phyloP scores from a whole-genome alignment of 1,140 invertebrate genomes.

The Dysdera silvatica region DNA sequence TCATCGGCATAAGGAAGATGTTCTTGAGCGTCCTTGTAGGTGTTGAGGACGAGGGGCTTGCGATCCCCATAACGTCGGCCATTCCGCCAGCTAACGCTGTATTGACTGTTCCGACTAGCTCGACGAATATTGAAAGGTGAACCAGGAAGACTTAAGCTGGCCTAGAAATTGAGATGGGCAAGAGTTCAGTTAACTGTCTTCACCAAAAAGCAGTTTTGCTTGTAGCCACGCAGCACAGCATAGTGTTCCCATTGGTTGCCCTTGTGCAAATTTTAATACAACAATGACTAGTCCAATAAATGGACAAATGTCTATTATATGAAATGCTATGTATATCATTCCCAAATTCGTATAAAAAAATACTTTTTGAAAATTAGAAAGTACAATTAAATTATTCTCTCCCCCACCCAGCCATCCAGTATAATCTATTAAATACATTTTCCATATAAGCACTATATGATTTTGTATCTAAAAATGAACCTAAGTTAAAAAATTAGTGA shows the following conservation, averaged over 20 bases:
- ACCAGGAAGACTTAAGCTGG: constrained; percentile 89
- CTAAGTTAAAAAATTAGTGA: too few species aligned
- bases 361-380: too few species aligned
- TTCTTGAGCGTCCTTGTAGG: constrained; percentile 89
- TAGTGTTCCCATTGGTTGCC: constrained; percentile 5
- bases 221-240: constrained; percentile 5
- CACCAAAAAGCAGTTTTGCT: constrained; percentile 4
- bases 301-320: too few species aligned
- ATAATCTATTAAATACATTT: too few species aligned
- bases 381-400: too few species aligned
- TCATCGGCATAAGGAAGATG: constrained; percentile 95
- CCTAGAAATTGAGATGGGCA: constrained; percentile 57
- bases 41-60: constrained; percentile 86
- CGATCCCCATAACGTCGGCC: constrained; percentile 60
- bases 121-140: constrained; percentile 88
- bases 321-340: too few species aligned
- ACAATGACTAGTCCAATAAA: too few species aligned
- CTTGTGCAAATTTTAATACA: not conserved
- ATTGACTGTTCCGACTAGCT: constrained; percentile 79
- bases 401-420: too few species aligned
- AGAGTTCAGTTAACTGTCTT: constrained; percentile 10
- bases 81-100: constrained; percentile 64
- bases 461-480: too few species aligned
- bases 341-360: too few species aligned
- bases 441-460: too few species aligned